Evolutionary conservation across 2,888 invertebrate species (phyloP).

Genomic region (Celastrina argiolus): DNA sequence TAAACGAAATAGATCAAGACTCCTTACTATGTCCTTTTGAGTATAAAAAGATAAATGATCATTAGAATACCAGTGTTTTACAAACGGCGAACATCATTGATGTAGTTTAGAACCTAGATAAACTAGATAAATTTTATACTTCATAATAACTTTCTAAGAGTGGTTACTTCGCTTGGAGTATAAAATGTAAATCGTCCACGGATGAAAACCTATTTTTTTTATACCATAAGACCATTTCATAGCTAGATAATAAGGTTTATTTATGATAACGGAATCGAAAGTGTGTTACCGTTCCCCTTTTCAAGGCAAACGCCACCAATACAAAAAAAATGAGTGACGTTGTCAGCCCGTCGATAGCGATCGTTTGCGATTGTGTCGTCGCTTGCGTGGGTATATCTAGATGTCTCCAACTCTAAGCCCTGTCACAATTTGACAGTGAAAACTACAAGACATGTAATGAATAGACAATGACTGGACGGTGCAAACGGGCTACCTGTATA

Average conservation of each 20-base stretch:
- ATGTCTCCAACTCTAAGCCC: not conserved
- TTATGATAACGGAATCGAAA: no score
- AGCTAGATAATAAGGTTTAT: no score
- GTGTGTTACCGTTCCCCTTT: not conserved
- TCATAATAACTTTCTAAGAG: not conserved
- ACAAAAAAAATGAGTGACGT: not conserved
- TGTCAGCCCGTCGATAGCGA: not conserved
- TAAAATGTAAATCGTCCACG: no score
- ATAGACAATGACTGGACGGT: not conserved
- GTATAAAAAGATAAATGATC: not conserved
- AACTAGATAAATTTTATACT: no score
- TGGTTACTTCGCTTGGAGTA: no score
- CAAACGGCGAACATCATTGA: not conserved
- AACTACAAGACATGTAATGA: not conserved
- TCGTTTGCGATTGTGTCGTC: not conserved
- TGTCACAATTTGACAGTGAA: not conserved
- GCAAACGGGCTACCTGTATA: no score
- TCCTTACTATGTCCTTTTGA: not conserved
- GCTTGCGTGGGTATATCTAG: not conserved
- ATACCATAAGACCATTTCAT: no score
- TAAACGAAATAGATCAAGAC: not conserved
- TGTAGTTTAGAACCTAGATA: not conserved
- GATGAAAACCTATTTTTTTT: no score
- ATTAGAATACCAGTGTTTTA: constrained; percentile 14
- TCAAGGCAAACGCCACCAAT: not conserved